phyloP scores from a whole-genome alignment of 2,888 invertebrate species.

The Lamproptera curius region DNA sequence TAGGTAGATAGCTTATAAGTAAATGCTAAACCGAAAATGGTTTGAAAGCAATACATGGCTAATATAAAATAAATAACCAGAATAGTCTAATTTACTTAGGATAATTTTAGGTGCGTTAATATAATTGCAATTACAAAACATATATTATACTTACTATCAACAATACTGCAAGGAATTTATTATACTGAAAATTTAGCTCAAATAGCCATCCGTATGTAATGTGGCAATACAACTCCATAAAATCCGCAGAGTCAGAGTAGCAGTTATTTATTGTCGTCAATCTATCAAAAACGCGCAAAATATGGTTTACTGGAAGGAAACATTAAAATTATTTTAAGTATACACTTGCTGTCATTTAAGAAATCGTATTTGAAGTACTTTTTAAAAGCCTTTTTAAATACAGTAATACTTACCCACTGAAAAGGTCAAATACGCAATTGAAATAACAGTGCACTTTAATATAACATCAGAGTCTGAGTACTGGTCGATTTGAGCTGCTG shows the following conservation, averaged over 20 bases:
- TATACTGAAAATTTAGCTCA: constrained; percentile 9
- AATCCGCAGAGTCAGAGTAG: background rate
- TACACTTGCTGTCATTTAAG: no score
- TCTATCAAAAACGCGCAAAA: background rate
- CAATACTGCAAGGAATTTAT: background rate
- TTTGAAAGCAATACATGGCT: no score
- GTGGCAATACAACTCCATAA: constrained; percentile 5
- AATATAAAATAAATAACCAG: no score
- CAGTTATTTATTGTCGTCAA: constrained; percentile 1
- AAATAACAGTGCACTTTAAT: constrained; percentile 7
- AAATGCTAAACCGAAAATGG: no score
- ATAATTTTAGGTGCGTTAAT: no score
- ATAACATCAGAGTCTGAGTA: constrained; percentile 1
- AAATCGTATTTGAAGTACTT: no score
- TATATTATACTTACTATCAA: constrained; percentile 5
- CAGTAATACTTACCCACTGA: constrained; percentile 5
- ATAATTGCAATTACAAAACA: no score
- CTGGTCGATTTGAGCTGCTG: constrained; percentile 2
- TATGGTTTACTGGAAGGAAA: constrained; percentile 3
- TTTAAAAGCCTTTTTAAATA: no score
- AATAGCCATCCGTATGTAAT: constrained; percentile 8
- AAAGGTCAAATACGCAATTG: background rate
- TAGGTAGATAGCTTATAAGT: no score
- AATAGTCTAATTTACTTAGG: no score
- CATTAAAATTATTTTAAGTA: no score